phyloP scores from a whole-genome alignment of 2,113 vertebrate genomes.

The Ameiurus melas region DNA sequence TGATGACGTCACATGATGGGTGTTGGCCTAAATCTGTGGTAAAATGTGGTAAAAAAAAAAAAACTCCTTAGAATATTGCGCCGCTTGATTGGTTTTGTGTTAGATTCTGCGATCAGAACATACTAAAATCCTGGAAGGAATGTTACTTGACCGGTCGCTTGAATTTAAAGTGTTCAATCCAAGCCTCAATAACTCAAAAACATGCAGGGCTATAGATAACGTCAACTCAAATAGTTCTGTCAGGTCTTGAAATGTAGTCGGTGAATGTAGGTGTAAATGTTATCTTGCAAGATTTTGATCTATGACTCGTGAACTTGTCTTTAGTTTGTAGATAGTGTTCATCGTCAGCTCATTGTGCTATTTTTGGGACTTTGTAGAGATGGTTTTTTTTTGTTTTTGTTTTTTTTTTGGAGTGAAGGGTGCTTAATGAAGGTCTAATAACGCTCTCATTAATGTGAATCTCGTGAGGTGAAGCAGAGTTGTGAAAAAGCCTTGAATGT shows the following conservation, averaged over 20 bases:
- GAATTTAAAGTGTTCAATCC: neutral
- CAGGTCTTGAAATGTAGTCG: neutral
- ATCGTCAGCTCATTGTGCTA: conserved; percentile 27
- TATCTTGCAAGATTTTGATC: conserved; percentile 10
- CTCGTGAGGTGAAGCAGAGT: conserved; percentile 2
- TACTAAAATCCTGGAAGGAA: no score
- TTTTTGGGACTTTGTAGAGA: conserved; percentile 36
- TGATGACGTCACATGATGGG: no score
- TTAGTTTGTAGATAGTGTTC: conserved; percentile 6
- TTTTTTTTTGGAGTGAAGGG: conserved; percentile 9
- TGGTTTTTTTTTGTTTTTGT: no score
- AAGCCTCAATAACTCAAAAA: neutral
- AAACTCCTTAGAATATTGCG: no score
- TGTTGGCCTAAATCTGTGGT: no score
- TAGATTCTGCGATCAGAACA: no score
- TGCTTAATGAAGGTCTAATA: conserved; percentile 46
- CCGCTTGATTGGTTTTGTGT: no score
- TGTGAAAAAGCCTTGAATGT: conserved; percentile 25
- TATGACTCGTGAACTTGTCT: neutral
- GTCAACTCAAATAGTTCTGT: neutral
- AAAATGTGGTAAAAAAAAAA: no score
- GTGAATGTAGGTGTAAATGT: neutral
- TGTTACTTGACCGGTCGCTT: neutral
- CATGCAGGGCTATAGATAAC: neutral
- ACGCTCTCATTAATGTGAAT: conserved; percentile 41